A percentile compares a stretch with the other conserved stretches of the same genome.
Conservation (phyloP, 2,113 vertebrate species). For the Lepidothrix coronata region DNA sequence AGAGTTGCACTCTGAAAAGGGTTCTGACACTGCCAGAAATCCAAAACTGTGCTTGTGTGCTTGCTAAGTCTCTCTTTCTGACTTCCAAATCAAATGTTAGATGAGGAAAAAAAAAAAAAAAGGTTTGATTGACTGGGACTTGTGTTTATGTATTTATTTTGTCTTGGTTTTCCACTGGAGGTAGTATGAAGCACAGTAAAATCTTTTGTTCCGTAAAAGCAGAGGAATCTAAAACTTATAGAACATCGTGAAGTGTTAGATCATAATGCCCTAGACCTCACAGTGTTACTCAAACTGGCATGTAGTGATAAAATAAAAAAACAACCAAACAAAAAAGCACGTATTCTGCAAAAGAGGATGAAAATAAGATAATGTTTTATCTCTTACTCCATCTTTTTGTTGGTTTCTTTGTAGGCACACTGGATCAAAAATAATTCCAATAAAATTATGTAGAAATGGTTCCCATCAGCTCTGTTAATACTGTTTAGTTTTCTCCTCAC, state of each 20-base stretch:
- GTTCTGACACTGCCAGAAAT: not conserved
- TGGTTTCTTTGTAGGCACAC: not conserved
- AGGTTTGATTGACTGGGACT: not conserved
- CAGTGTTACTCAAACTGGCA: not conserved
- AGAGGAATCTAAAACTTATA: not conserved
- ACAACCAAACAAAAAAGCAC: not conserved
- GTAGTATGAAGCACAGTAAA: not conserved
- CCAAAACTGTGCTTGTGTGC: not conserved
- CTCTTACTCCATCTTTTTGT: not conserved
- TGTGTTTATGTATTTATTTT: not conserved
- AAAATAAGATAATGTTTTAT: not conserved
- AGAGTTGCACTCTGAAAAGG: not conserved
- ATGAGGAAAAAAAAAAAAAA: not conserved
- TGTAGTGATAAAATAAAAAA: not conserved
- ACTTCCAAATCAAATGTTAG: not conserved
- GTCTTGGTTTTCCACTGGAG: not conserved
- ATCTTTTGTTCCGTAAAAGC: not conserved
- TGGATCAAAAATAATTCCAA: not conserved
- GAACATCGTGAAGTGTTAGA: not conserved
- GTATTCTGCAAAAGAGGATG: not conserved
- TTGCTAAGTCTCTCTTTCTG: not conserved
- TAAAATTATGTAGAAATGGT: not conserved
- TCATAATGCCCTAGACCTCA: not conserved
- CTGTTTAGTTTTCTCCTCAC: not conserved
- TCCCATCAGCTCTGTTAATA: not conserved